Conservation (phyloP, 2,797 vertebrate species). For the Avahi laniger region DNA sequence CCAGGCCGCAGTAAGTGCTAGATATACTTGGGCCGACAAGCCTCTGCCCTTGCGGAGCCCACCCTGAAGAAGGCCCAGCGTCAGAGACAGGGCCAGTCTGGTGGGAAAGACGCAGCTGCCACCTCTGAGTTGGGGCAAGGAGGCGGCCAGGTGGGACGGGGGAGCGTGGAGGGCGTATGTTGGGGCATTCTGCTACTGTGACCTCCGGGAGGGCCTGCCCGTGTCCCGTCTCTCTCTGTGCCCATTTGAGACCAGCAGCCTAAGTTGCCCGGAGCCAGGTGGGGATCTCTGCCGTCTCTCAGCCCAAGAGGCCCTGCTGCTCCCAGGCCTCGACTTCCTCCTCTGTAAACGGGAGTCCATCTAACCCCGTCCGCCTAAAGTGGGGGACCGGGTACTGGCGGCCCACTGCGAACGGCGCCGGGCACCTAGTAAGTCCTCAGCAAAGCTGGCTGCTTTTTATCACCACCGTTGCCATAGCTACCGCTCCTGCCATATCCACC, state of each 20-base stretch:
- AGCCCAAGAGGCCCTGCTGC: not conserved
- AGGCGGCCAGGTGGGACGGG: not conserved
- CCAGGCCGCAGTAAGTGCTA: not conserved
- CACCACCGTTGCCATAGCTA: not conserved
- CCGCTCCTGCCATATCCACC: not conserved
- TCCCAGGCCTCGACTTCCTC: not conserved
- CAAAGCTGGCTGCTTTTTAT: not conserved
- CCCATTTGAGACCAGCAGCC: not conserved
- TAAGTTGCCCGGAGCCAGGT: not conserved
- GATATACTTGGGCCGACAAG: not conserved
- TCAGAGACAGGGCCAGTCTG: not conserved
- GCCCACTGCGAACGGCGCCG: not conserved
- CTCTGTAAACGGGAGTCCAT: not conserved
- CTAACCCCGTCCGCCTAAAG: not conserved
- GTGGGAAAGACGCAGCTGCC: not conserved
- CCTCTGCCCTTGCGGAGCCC: not conserved
- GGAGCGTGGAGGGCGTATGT: rapidly evolving
- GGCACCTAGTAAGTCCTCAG: not conserved
- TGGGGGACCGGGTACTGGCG: not conserved
- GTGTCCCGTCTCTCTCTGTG: not conserved
- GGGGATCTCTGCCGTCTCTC: not conserved
- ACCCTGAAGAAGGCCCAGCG: not conserved
- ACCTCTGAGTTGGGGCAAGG: not conserved
- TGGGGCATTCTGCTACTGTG: not conserved
- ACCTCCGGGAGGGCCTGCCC: not conserved